Evolutionary conservation across 1,140 invertebrate genomes (phyloP), one percentile per base, ranked within the genome.

Genomic region (Cydia pomonella): DNA sequence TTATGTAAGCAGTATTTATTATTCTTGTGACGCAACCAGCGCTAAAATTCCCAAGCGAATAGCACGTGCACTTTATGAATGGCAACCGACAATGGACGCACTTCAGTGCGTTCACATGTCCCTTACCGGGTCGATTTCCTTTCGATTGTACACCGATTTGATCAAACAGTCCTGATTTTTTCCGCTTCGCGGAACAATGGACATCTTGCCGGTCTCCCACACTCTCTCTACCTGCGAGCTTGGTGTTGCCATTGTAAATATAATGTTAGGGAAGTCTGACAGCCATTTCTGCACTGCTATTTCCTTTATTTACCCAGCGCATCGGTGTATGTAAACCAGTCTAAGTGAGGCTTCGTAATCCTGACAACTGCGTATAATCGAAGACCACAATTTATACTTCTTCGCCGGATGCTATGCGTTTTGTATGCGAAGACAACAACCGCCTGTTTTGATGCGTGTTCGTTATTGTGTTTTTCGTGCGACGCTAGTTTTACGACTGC

Each of bases 191-290:
- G n/a, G 75, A 21, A 77, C 78, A 75, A 73, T 81, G 74, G 44
- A 71, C 82, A 79, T 78, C 77, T 69, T 77, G 71, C 74, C 72
- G 44, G 74, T 75, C 84, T 88, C 85, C 79, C 85, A 88, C 82
- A 88, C 84, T 88, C 85, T 85, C 82, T 83, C 84, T 85, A 85
- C 84, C 82, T 88, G 83, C 72, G 18, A 69, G 64, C 29, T 10
- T 38, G n/a, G 16, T 23, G 29, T 29, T 27, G 27, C 64, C 29
- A 69, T 69, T 69, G 64, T 38, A 18, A 27, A 66, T 66, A 66
- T 16, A 69, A 41, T 33, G 27, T 66, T 66, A 13, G 63, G 63
- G 63, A 66, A 66, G 63, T 29, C 9, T 29, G 1, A 23, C 64
- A 33, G 29, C 33, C n/a, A 21, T 69, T 69, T 69, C 6, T 59